Conservation (phyloP, 2,113 vertebrate species). For the Elephantulus edwardii region DNA sequence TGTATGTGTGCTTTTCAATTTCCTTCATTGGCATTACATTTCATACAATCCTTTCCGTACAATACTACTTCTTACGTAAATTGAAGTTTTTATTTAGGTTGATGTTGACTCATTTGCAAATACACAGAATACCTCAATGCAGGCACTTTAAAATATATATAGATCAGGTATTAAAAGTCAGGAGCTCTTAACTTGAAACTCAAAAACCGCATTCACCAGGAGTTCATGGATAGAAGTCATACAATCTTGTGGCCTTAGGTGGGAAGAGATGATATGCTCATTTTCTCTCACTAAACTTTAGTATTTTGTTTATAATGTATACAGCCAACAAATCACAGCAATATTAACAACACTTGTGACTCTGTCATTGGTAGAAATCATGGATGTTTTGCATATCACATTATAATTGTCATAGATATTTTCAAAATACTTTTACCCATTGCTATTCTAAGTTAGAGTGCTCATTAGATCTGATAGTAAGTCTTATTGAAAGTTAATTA, state of each 20-base stretch:
- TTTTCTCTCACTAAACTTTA: constrained; percentile 38
- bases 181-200: background rate
- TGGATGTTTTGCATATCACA: constrained; percentile 9
- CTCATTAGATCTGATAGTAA: background rate
- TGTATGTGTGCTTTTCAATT: too few relatives aligned
- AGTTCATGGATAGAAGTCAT: background rate
- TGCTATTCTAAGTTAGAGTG: constrained; percentile 31
- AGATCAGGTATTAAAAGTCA: background rate
- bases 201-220: background rate
- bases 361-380: constrained; percentile 29
- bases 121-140: background rate
- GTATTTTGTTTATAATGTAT: constrained; percentile 10
- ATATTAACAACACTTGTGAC: background rate
- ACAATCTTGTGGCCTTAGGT: background rate
- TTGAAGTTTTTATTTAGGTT: background rate
- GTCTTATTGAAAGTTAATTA: constrained; percentile 27
- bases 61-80: too few relatives aligned
- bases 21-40: too few relatives aligned
- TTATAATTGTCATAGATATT: background rate
- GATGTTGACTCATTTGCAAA: background rate
- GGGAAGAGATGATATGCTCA: constrained; percentile 13
- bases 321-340: background rate
- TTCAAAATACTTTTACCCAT: constrained; percentile 49
- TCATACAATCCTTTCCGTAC: too few relatives aligned
- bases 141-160: background rate